Evolutionary conservation across 2,888 invertebrate genomes (phyloP).

Genomic region (Tetragonula carbonaria): DNA sequence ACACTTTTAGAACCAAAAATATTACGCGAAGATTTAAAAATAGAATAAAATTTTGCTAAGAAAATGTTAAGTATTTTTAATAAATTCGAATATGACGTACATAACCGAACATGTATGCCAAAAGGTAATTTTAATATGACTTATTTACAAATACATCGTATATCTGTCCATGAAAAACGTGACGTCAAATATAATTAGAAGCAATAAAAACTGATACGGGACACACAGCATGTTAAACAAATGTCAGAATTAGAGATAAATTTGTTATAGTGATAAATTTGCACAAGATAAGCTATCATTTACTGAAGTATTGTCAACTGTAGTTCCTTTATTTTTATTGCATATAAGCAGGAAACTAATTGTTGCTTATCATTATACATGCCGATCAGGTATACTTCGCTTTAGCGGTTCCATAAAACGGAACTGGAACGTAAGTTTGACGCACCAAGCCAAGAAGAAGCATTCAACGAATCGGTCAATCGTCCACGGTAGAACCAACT

Average conservation of each 20-base stretch:
- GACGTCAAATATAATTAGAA: too few species aligned
- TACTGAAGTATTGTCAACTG: conserved; percentile 18
- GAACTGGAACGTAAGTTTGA: background rate
- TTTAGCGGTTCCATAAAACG: conserved; percentile 35
- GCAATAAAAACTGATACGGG: too few species aligned
- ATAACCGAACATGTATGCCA: background rate
- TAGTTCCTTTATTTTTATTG: too few species aligned
- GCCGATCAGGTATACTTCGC: conserved; percentile 22
- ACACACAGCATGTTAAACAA: too few species aligned
- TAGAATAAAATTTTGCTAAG: conserved; percentile 19
- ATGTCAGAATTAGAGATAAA: too few species aligned
- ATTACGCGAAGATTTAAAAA: conserved; percentile 49
- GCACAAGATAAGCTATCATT: conserved; percentile 36
- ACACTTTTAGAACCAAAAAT: conserved; percentile 38
- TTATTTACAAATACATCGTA: background rate
- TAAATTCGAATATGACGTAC: background rate
- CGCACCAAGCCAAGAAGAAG: background rate
- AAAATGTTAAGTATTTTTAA: background rate
- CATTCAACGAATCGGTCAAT: background rate
- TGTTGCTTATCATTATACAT: too few species aligned
- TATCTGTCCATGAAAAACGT: background rate
- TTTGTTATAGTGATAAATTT: background rate
- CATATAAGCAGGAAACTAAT: too few species aligned
- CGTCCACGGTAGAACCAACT: background rate
- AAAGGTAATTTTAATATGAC: background rate